phyloP scores from a whole-genome alignment of 2,888 invertebrate species.

The Bombylius major region DNA sequence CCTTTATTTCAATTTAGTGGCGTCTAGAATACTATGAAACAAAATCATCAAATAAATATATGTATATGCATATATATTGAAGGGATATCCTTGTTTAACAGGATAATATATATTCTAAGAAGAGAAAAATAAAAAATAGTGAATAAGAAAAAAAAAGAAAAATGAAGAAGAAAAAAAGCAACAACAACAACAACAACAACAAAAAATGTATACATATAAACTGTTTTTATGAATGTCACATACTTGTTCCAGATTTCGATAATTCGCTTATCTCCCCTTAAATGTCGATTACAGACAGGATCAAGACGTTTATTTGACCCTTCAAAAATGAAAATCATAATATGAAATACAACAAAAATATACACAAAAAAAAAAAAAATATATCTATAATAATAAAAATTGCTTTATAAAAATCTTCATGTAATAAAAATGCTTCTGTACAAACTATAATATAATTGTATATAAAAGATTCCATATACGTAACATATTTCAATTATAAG shows the following conservation, averaged over 20 bases:
- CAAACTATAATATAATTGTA: no score
- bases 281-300: slow-evolving; percentile 13
- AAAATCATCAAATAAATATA: not conserved
- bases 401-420: no score
- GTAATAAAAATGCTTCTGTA: no score
- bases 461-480: no score
- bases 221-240: slow-evolving; percentile 13
- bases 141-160: not conserved
- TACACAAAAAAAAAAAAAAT: not conserved
- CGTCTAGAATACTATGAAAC: not conserved
- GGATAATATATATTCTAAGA: not conserved
- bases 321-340: not conserved
- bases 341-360: no score
- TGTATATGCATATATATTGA: not conserved
- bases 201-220: not conserved
- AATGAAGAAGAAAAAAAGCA: no score
- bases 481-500: no score
- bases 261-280: slow-evolving; percentile 15
- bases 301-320: slow-evolving; percentile 15
- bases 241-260: slow-evolving; percentile 13
- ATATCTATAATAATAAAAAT: no score
- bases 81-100: not conserved
- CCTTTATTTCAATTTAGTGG: not conserved
- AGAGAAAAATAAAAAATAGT: not conserved
- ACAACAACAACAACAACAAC: no score